phyloP scores from a whole-genome alignment of 2,113 vertebrate species.

The Galbula dea region DNA sequence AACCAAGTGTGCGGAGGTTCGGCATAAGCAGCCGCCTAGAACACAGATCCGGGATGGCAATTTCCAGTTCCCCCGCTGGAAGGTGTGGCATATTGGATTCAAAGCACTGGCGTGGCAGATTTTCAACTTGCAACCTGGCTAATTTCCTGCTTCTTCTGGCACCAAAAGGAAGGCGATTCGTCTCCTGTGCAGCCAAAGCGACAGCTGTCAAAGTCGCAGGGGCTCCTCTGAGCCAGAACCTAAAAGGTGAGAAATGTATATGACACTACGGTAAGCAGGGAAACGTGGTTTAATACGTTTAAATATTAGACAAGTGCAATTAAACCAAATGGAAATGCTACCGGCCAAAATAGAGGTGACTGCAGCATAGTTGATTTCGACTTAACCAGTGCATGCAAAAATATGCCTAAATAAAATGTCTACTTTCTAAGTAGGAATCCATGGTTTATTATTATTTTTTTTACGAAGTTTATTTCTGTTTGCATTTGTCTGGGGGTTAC shows the following conservation, averaged over 20 bases:
- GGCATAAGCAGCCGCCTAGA: slow-evolving; percentile 59
- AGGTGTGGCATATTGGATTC: slow-evolving; percentile 78
- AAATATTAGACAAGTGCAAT: slow-evolving; percentile 55
- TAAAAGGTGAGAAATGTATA: slow-evolving; percentile 81
- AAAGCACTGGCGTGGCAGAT: slow-evolving; percentile 70
- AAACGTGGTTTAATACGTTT: slow-evolving; percentile 27
- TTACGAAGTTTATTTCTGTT: background rate
- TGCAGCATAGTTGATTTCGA: background rate
- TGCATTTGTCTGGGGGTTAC: background rate
- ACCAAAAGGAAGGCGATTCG: slow-evolving; percentile 77
- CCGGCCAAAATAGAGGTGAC: background rate
- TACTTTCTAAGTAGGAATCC: background rate
- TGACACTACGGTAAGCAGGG: slow-evolving; percentile 65
- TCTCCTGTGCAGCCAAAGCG: slow-evolving; percentile 73
- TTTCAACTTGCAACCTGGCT: slow-evolving; percentile 80
- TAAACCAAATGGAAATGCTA: slow-evolving; percentile 10
- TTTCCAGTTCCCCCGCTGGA: slow-evolving; percentile 67
- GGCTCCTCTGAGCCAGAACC: slow-evolving; percentile 74
- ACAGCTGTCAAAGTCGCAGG: slow-evolving; percentile 83
- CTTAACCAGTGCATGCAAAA: slow-evolving; percentile 41
- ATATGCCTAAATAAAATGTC: slow-evolving; percentile 22
- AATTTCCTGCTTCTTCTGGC: slow-evolving; percentile 84
- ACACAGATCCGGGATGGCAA: slow-evolving; percentile 61
- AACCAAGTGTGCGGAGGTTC: slow-evolving; percentile 64
- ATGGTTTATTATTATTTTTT: background rate